These are phyloP conservation scores for Drosophila infuscata DNA, from an alignment of 2,888 invertebrate species.

Conservation along the genomic window DNA sequence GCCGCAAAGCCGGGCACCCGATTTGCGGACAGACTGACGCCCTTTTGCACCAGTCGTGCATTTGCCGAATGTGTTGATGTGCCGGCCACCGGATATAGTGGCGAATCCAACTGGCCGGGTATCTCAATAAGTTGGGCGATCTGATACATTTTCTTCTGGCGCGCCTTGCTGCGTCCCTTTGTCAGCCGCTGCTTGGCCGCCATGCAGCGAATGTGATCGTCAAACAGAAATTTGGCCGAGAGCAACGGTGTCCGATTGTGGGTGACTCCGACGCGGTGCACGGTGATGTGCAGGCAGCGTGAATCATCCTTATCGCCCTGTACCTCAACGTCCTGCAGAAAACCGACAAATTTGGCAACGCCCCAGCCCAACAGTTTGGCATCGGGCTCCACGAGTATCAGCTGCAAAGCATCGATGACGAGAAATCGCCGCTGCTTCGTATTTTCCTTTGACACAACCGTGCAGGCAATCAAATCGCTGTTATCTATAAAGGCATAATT, in stretches of 20 bases:
- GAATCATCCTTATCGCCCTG: conserved; percentile 98
- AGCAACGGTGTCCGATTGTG: conserved; percentile 92
- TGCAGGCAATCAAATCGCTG: conserved; percentile 98
- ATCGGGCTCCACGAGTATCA: conserved; percentile 99
- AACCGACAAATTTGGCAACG: conserved; percentile 97
- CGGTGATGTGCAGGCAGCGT: conserved; percentile 96
- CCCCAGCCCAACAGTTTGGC: conserved; percentile 98
- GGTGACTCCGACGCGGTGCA: conserved; percentile 91
- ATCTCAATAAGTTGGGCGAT: conserved; percentile 96
- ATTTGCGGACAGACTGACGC: conserved; percentile 86
- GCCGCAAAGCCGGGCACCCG: conserved; percentile 87
- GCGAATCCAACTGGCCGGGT: conserved; percentile 85
- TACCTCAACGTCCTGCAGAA: conserved; percentile 97
- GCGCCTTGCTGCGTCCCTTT: conserved; percentile 96
- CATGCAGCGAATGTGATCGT: conserved; percentile 99
- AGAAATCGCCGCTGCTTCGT: conserved; percentile 96
- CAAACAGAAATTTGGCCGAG: conserved; percentile 97
- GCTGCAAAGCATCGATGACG: conserved; percentile 97
- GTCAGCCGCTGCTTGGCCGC: conserved; percentile 96
- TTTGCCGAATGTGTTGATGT: conserved; percentile 75
- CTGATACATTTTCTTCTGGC: conserved; percentile 98
- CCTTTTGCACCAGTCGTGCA: conserved; percentile 83
- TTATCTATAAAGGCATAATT: conserved; percentile 89
- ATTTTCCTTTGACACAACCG: conserved; percentile 95
- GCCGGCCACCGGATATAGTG: conserved; percentile 82